phyloP scores from a whole-genome alignment of 2,797 vertebrate genomes.

The Huso huso region DNA sequence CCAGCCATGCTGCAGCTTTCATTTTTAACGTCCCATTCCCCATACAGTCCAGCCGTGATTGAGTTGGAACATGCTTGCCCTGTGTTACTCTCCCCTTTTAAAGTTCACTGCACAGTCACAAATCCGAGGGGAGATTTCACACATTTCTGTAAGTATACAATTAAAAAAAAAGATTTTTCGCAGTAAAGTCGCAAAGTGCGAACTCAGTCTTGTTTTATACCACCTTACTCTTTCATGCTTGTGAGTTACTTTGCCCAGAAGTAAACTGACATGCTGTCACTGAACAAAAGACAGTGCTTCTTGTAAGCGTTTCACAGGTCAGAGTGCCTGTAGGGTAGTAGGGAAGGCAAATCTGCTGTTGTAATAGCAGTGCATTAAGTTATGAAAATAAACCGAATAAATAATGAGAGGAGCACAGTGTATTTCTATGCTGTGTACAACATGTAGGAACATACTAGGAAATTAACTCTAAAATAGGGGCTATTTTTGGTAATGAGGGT shows the following conservation, averaged over 20 bases:
- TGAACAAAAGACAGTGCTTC: slow-evolving; percentile 65
- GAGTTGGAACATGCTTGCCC: slow-evolving; percentile 7
- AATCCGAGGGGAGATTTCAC: slow-evolving; percentile 64
- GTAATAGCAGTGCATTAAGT: no score
- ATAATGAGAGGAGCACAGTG: no score
- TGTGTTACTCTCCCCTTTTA: slow-evolving; percentile 48
- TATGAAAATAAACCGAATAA: no score
- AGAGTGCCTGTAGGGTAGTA: slow-evolving; percentile 68
- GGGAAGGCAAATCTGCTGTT: slow-evolving; percentile 15
- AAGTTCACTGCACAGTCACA: slow-evolving; percentile 66
- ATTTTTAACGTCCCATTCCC: no score
- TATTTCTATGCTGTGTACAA: no score
- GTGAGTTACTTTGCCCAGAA: slow-evolving; percentile 70
- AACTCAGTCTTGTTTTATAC: slow-evolving; percentile 69
- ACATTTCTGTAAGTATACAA: slow-evolving; percentile 40
- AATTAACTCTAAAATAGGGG: no score
- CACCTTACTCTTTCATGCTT: slow-evolving; percentile 69
- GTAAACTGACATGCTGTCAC: slow-evolving; percentile 76
- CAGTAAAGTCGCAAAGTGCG: slow-evolving; percentile 65
- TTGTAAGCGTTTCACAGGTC: slow-evolving; percentile 81
- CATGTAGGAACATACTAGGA: no score
- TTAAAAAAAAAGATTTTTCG: slow-evolving; percentile 45
- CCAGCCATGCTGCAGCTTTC: no score
- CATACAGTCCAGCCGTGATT: no score
- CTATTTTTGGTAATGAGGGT: no score